phyloP scores from a whole-genome alignment of 2,113 vertebrate species.

The Siniperca chuatsi region DNA sequence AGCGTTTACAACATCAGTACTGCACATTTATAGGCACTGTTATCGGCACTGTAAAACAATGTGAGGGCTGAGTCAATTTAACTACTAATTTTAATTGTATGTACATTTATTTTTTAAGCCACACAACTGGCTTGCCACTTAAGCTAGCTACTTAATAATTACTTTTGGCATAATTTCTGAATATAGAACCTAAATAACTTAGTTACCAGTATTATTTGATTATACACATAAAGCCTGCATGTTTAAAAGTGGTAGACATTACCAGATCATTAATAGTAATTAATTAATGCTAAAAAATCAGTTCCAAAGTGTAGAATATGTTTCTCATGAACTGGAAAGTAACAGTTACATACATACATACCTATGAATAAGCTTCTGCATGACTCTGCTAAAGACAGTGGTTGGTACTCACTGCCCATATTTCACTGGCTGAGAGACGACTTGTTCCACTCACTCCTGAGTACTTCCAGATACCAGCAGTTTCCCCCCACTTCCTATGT shows the following conservation, averaged over 20 bases:
- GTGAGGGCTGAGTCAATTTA: not conserved
- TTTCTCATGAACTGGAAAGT: not conserved
- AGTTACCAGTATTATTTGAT: not conserved
- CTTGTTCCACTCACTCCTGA: constrained; percentile 36
- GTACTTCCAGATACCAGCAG: constrained; percentile 45
- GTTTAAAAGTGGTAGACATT: not conserved
- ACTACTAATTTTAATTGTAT: not conserved
- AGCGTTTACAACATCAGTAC: not conserved
- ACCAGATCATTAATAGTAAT: not conserved
- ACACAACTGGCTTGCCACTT: not conserved
- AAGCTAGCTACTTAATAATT: not conserved
- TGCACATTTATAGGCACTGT: not conserved
- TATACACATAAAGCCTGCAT: not conserved
- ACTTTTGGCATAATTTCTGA: not conserved
- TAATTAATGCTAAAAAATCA: not conserved
- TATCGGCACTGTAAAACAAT: not conserved
- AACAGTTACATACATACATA: constrained; percentile 54
- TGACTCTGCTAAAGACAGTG: constrained; percentile 59
- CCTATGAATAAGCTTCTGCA: constrained; percentile 60
- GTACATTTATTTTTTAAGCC: not conserved
- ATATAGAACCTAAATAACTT: not conserved
- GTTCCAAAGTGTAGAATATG: not conserved
- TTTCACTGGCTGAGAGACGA: constrained; percentile 41
- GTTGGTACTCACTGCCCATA: constrained; percentile 70
- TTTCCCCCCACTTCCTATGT: constrained; percentile 49